Conservation (phyloP, 1,140 invertebrate genomes). For the Capitella teleta region DNA sequence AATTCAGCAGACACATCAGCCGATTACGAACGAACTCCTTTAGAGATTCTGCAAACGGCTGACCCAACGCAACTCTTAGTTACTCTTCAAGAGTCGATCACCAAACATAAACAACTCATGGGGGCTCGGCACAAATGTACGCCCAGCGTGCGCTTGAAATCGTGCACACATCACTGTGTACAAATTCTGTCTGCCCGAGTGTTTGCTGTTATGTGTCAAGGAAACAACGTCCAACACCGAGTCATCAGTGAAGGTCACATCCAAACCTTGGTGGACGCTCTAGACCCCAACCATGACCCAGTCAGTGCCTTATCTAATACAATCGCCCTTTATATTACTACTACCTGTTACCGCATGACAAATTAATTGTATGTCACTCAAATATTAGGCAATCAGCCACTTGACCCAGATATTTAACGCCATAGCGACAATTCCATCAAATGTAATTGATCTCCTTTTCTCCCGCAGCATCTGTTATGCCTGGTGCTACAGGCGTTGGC, state of each 20-base stretch:
- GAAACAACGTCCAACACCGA: conserved; percentile 42
- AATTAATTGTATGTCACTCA: no score
- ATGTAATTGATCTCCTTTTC: background rate
- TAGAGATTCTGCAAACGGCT: conserved; percentile 44
- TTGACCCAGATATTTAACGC: no score
- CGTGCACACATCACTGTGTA: conserved; percentile 57
- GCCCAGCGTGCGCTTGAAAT: conserved; percentile 49
- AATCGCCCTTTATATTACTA: no score
- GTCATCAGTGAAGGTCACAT: conserved; percentile 49
- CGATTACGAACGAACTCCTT: conserved; percentile 15
- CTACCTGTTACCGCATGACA: no score
- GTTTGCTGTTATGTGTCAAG: conserved; percentile 53
- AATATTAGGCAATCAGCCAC: no score
- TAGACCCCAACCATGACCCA: conserved; percentile 57
- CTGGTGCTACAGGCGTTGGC: conserved; percentile 56
- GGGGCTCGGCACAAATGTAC: conserved; percentile 52
- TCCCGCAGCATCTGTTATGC: conserved; percentile 54
- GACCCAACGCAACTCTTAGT: conserved; percentile 50
- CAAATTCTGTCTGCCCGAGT: conserved; percentile 55
- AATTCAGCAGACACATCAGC: no score
- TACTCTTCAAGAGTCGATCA: conserved; percentile 57
- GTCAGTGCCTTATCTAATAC: conserved; percentile 39
- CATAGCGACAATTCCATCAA: no score
- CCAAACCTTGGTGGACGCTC: conserved; percentile 49
- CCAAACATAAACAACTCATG: conserved; percentile 57